phyloP scores from a whole-genome alignment of 1,140 invertebrate genomes.

The Plutomurus gul region DNA sequence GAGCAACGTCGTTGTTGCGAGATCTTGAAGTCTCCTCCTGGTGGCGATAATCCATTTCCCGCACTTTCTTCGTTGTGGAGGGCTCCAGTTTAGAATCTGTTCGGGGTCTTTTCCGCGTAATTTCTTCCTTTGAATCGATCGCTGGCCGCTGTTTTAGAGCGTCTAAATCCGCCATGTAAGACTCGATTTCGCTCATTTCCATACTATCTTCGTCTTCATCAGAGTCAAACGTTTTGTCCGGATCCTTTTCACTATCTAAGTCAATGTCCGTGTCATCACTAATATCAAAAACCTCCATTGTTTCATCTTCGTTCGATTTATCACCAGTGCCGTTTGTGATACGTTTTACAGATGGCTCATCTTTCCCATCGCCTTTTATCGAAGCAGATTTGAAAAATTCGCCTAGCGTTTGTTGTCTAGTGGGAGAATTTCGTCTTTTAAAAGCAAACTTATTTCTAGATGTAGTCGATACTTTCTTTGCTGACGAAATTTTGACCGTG shows the following conservation, averaged over 20 bases:
- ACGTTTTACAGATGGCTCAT: no score
- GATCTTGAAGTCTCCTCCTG: background rate
- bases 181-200: background rate
- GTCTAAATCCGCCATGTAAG: background rate
- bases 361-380: background rate
- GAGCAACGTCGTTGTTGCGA: background rate
- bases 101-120: background rate
- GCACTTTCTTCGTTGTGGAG: no score
- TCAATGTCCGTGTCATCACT: background rate
- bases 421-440: slow-evolving; percentile 37
- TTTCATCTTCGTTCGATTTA: background rate
- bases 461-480: no score
- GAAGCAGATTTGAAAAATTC: slow-evolving; percentile 57
- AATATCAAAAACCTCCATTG: background rate
- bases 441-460: slow-evolving; percentile 14
- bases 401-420: slow-evolving; percentile 58
- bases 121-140: no score
- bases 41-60: background rate
- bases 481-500: no score
- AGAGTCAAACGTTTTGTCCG: background rate
- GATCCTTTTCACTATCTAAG: background rate
- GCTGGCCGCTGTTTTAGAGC: no score
- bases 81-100: background rate
- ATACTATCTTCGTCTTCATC: background rate
- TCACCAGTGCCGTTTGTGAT: no score